These are phyloP conservation scores for Amphimedon queenslandica DNA, from an alignment of 37 sponge, comb jelly and placozoan species.

Conservation along the genomic window DNA sequence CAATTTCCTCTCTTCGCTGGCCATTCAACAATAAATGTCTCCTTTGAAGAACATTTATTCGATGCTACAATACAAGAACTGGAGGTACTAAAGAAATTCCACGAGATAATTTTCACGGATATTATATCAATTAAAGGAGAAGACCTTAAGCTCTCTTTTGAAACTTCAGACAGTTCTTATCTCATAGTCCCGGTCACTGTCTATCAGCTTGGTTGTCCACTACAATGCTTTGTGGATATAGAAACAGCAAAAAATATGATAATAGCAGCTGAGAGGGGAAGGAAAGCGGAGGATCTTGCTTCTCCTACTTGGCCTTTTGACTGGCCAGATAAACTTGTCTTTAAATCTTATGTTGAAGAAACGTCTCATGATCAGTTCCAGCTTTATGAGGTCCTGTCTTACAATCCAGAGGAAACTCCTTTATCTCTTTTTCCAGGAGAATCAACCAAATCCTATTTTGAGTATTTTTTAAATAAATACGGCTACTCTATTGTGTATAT, in stretches of 20 bases:
- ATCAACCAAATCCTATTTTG: conserved; percentile 20
- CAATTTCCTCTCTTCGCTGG: too few species aligned
- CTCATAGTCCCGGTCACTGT: conserved; percentile 53
- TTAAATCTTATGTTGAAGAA: neutral
- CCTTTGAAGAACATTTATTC: too few species aligned
- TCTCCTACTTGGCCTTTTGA: neutral
- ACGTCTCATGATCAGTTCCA: neutral
- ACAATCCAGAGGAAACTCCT: conserved; percentile 21
- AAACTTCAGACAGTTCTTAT: conserved; percentile 22
- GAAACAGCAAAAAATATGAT: neutral
- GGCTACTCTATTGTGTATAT: conserved; percentile 19
- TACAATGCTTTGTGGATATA: too few species aligned
- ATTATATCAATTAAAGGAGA: conserved; percentile 25
- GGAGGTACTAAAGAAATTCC: conserved; percentile 16
- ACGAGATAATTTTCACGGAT: conserved; percentile 31
- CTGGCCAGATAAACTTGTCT: neutral
- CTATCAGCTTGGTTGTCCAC: neutral
- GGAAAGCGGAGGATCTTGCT: neutral
- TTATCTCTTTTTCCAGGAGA: conserved; percentile 12
- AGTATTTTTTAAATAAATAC: conserved; percentile 52
- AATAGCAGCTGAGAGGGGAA: too few species aligned
- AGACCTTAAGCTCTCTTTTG: conserved; percentile 2
- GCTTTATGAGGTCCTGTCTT: conserved; percentile 40
- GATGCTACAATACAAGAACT: too few species aligned
- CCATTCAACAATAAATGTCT: too few species aligned